These are phyloP conservation scores for Intellagama lesueurii DNA, from an alignment of 2,797 vertebrate species.

Conservation along the genomic window DNA sequence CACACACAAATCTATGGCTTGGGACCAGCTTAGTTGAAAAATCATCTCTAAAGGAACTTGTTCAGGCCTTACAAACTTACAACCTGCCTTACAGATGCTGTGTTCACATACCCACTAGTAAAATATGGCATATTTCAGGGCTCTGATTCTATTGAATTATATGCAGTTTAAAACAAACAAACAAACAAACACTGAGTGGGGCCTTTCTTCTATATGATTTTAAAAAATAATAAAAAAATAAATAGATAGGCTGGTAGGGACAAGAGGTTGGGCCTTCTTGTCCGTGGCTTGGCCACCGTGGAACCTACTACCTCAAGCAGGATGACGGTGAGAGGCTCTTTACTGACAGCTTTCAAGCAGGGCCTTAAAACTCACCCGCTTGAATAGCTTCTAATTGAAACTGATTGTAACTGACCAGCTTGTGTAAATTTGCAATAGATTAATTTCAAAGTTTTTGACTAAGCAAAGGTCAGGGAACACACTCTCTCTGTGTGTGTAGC, in stretches of 20 bases:
- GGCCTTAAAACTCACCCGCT: not conserved
- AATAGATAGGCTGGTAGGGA: not conserved
- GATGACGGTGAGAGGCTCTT: fast-evolving
- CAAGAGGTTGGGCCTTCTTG: not conserved
- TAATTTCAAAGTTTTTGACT: not conserved
- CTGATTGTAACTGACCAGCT: not conserved
- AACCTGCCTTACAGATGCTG: not conserved
- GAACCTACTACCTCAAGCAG: not conserved
- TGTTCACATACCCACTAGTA: not conserved
- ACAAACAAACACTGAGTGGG: no score
- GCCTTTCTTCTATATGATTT: no score
- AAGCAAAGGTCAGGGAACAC: no score
- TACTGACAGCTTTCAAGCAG: not conserved
- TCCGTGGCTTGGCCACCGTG: not conserved
- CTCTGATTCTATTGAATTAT: no score
- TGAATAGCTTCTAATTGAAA: not conserved
- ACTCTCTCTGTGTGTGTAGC: no score
- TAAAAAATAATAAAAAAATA: no score
- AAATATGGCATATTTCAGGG: not conserved
- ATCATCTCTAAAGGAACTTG: not conserved
- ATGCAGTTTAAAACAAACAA: no score
- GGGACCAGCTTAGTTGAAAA: not conserved
- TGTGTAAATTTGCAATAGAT: no score
- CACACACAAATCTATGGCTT: not conserved
- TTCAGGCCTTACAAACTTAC: not conserved